Evolutionary conservation across 1,140 invertebrate genomes (phyloP).

Genomic region (Delia radicum): DNA sequence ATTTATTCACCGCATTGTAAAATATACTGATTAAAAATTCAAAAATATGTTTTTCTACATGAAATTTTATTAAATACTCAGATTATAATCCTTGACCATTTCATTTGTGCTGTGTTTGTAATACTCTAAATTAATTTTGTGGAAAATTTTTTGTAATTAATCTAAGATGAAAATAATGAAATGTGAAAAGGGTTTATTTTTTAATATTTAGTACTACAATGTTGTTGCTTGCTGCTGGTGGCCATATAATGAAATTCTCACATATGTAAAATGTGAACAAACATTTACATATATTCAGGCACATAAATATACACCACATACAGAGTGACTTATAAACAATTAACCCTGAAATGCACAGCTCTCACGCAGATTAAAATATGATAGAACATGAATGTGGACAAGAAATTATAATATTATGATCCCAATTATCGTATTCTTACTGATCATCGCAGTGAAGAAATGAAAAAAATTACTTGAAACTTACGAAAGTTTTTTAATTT

Average conservation of each 20-base stretch:
- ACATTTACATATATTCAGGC: not conserved
- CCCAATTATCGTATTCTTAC: no score
- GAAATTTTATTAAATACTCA: slow-evolving; percentile 14
- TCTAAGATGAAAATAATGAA: slow-evolving; percentile 29
- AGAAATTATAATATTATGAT: no score
- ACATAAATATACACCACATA: not conserved
- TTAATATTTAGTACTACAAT: slow-evolving; percentile 27
- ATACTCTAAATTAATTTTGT: slow-evolving; percentile 48
- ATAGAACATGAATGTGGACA: no score
- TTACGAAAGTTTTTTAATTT: no score
- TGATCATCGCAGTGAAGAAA: no score
- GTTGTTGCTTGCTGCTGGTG: slow-evolving; percentile 30
- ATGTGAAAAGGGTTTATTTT: slow-evolving; percentile 30
- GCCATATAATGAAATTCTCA: slow-evolving; percentile 26
- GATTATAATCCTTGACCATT: slow-evolving; percentile 15
- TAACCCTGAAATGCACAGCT: no score
- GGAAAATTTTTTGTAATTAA: slow-evolving; percentile 54
- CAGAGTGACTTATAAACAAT: not conserved
- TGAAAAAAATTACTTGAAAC: no score
- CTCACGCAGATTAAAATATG: no score
- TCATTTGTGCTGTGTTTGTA: slow-evolving; percentile 21
- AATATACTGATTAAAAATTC: no score
- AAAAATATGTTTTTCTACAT: no score
- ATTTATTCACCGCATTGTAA: no score
- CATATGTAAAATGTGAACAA: not conserved